These are phyloP conservation scores for Sisyra nigra DNA, from an alignment of 2,888 invertebrate species.

Conservation along the genomic window DNA sequence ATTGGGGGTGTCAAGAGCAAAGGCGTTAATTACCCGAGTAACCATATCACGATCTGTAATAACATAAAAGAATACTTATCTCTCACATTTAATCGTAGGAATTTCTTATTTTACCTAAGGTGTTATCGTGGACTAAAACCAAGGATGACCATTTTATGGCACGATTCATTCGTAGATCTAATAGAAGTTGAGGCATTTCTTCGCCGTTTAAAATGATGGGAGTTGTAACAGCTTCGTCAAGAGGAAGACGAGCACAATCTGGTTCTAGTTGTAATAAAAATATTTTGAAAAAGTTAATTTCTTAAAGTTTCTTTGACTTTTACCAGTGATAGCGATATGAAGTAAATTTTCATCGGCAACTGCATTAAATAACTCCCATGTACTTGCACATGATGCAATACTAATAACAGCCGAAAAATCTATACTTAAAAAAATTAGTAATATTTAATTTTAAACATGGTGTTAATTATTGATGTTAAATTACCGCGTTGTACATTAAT, in stretches of 20 bases:
- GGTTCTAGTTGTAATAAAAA: conserved; percentile 32
- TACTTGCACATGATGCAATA: conserved; percentile 54
- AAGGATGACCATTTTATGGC: conserved; percentile 57
- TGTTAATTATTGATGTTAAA: not conserved
- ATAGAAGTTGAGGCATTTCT: conserved; percentile 60
- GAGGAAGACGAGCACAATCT: conserved; percentile 61
- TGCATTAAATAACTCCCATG: conserved; percentile 52
- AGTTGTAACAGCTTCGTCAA: conserved; percentile 47
- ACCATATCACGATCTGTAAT: conserved; percentile 38
- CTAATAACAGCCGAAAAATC: conserved; percentile 59
- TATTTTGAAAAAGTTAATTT: not conserved
- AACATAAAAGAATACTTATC: not conserved
- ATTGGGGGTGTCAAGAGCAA: conserved; percentile 15
- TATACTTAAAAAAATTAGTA: conserved; percentile 19
- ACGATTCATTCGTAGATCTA: conserved; percentile 51
- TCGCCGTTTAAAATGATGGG: conserved; percentile 51
- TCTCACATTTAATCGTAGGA: not conserved
- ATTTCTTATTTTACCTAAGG: conserved; percentile 38
- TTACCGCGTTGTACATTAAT: conserved; percentile 55
- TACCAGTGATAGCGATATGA: conserved; percentile 55
- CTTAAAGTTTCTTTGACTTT: not conserved
- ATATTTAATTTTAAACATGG: not conserved
- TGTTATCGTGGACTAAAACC: conserved; percentile 54
- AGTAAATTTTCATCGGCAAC: conserved; percentile 47
- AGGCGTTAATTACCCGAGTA: conserved; percentile 37